Evolutionary conservation across 92 coral and sea anemone genomes (phyloP), one percentile per base, ranked within the genome.

Genomic region (Diadumene lineata): DNA sequence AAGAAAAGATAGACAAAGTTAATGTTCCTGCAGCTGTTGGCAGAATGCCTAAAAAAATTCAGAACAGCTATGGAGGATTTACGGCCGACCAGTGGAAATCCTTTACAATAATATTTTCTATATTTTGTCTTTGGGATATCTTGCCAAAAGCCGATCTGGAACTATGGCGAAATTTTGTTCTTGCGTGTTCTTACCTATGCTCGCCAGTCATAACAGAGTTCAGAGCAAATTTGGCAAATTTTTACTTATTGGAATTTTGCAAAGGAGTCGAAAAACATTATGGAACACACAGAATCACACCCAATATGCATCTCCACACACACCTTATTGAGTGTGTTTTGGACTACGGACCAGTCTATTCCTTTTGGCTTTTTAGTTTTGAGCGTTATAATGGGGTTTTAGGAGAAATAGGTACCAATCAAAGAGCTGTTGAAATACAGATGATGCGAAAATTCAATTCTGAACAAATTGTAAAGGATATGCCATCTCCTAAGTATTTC

Each of bases 51-150:
- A 80, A 66, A 64, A 80, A 80, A 33, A 80, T 80, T 29, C 1
- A 10, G 0, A 73, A 62, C 62, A 62, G 85, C 53, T 81, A 74
- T 43, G 85, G 85, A 16, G 85, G 85, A 0, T 81, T 81, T n/a
- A 81, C 85, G 1, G 85, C 85, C 6, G 85, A 80, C 50, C 85
- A 80, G 72, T 80, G 85, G 85, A 80, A 80, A 69, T 33, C 80
- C 0, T 74, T 38, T 21, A 81, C 85, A 1, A 22, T 74, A 46
- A 21, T 81, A 17, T 74, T 55, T 22, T 81, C 85, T 1, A 27
- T 81, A 30, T 81, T 70, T 51, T 73, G 73, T 25, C 31, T 76
- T 0, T 64, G 72, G 64, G 48, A 53, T 24, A 56, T 74, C 34
- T 31, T 81, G 21, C 85, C 85, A 23, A 23, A 53, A n/a, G 58